Evolutionary conservation across 1,140 invertebrate genomes (phyloP).

Genomic region (Camponotus vicinus): DNA sequence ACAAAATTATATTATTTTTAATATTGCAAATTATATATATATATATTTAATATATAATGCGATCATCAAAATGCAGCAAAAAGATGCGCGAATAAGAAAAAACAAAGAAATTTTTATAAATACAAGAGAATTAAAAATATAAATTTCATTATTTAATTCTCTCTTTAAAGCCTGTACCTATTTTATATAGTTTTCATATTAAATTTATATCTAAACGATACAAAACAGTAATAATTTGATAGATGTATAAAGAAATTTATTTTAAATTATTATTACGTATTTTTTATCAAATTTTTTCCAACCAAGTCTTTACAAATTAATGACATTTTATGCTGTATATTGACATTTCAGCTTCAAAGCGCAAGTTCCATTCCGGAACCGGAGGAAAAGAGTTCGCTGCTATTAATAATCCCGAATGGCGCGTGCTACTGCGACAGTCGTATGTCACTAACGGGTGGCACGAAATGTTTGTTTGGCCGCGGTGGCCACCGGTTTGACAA

Average conservation of each 20-base stretch:
- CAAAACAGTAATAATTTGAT: background rate
- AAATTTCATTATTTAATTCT: background rate
- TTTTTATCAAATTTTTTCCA: background rate
- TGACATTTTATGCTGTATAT: background rate
- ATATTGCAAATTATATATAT: background rate
- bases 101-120: background rate
- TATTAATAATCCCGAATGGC: conserved; percentile 73
- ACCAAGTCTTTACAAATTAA: background rate
- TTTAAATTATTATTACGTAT: background rate
- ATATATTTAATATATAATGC: background rate
- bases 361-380: conserved; percentile 49
- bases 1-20: background rate
- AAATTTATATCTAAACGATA: background rate
- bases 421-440: conserved; percentile 68
- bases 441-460: conserved; percentile 77
- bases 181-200: background rate
- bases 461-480: conserved; percentile 79
- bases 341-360: background rate
- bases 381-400: conserved; percentile 59
- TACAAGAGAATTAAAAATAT: background rate
- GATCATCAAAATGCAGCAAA: background rate
- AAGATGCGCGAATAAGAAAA: background rate
- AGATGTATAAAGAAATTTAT: background rate
- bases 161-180: background rate
- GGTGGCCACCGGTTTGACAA: conserved; percentile 79